A percentile compares a stretch with the other conserved stretches of the same genome.
Evolutionary conservation across 2,113 vertebrate genomes (phyloP).

Genomic region (Erythrocercus mccallii): DNA sequence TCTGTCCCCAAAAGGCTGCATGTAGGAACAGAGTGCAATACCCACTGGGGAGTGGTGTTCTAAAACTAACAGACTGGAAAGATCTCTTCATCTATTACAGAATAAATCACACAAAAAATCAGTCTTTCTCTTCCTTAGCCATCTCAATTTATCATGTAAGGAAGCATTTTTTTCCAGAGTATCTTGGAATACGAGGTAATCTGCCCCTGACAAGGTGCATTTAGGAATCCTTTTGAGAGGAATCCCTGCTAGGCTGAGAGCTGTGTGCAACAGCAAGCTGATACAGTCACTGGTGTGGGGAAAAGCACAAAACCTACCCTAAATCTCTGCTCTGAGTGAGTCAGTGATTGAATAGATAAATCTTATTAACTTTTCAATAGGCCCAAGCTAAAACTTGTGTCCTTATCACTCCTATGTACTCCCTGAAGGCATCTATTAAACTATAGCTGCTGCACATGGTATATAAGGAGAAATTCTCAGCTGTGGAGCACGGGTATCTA

Average conservation of each 20-base stretch:
- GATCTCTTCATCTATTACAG: neutral
- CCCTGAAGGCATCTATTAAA: neutral
- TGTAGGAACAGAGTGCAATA: rapidly evolving
- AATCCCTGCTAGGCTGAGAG: neutral
- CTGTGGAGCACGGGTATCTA: neutral
- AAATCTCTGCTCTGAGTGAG: neutral
- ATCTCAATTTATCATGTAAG: neutral
- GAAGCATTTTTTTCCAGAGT: neutral
- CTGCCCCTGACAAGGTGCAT: neutral
- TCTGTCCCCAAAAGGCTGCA: neutral
- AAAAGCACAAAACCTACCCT: neutral
- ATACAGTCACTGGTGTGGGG: neutral
- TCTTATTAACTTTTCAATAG: neutral
- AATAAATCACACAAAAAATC: neutral
- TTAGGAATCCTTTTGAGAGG: neutral
- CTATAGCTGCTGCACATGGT: neutral
- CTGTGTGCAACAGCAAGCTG: neutral
- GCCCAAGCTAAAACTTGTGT: neutral
- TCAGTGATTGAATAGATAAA: neutral
- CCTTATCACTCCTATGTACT: neutral
- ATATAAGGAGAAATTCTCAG: neutral
- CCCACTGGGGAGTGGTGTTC: neutral
- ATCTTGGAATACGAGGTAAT: neutral
- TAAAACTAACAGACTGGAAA: neutral
- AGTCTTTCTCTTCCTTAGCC: neutral